Conservation (phyloP, 2,113 vertebrate genomes). For the Trichomycterus rosablanca region DNA sequence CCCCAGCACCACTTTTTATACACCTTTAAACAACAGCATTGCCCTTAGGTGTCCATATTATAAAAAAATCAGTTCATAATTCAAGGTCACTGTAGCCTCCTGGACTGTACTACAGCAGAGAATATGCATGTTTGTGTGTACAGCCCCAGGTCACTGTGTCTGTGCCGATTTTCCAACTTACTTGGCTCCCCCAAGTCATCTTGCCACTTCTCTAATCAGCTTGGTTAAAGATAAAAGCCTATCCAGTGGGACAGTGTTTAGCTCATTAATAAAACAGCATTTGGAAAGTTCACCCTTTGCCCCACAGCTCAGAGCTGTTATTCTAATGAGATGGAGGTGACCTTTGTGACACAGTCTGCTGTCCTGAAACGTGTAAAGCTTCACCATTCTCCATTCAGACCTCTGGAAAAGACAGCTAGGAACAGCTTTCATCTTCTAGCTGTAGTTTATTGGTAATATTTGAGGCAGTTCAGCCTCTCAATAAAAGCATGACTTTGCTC, state of each 20-base stretch:
- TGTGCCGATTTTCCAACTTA: not conserved
- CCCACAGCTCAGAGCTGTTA: slow-evolving; percentile 41
- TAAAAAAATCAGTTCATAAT: no score
- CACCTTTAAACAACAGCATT: no score
- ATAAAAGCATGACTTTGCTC: slow-evolving; percentile 12
- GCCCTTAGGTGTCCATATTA: no score
- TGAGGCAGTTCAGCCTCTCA: slow-evolving; percentile 24
- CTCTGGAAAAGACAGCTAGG: slow-evolving; percentile 18
- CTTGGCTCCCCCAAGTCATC: not conserved
- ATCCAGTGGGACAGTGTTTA: slow-evolving; percentile 39
- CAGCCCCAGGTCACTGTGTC: not conserved
- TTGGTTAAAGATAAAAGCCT: slow-evolving; percentile 38
- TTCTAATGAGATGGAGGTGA: slow-evolving; percentile 43
- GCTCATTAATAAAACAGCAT: slow-evolving; percentile 43
- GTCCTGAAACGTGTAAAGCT: slow-evolving; percentile 34
- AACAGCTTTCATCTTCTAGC: slow-evolving; percentile 27
- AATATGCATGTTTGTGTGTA: not conserved
- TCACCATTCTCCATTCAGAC: slow-evolving; percentile 26
- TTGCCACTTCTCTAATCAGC: slow-evolving; percentile 30
- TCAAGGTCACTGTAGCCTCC: no score
- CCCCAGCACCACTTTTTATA: no score
- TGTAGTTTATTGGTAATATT: slow-evolving; percentile 24
- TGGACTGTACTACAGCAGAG: no score
- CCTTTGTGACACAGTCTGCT: slow-evolving; percentile 39
- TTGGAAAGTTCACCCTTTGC: slow-evolving; percentile 34